phyloP scores from a whole-genome alignment of 2,797 vertebrate genomes.

The Artibeus jamaicensis region DNA sequence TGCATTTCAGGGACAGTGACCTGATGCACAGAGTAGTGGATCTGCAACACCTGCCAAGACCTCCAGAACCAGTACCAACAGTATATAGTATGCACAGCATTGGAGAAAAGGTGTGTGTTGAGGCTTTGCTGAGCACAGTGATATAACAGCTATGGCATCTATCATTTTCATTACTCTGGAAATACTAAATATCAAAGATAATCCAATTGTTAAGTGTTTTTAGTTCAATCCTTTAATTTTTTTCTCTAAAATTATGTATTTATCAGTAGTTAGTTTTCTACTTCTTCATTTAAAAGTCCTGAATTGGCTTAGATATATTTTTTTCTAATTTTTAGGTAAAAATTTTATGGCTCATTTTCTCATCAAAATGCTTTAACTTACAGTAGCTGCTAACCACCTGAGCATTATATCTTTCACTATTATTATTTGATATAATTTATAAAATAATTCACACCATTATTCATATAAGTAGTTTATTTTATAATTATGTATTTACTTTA shows the following conservation, averaged over 20 bases:
- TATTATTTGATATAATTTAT: not conserved
- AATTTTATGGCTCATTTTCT: not conserved
- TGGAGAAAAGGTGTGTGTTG: accelerated
- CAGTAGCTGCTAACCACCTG: not conserved
- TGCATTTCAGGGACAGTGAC: not conserved
- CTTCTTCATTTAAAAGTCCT: not conserved
- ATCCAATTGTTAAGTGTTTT: not conserved
- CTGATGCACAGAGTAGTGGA: accelerated
- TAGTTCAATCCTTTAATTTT: not conserved
- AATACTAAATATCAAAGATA: not conserved
- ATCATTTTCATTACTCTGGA: not conserved
- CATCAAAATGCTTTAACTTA: not conserved
- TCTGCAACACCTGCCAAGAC: not conserved
- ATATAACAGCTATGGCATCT: too few relatives aligned
- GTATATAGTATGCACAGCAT: accelerated
- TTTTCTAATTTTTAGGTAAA: not conserved
- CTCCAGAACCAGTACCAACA: accelerated
- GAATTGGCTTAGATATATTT: not conserved
- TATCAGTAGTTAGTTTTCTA: not conserved
- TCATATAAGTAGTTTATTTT: not conserved
- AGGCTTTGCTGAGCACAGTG: not conserved
- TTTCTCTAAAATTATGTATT: not conserved
- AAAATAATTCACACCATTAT: not conserved
- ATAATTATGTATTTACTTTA: not conserved
- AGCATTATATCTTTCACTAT: not conserved